Base-by-base conservation (phyloP, 53 echinoderm and acorn worm genomes). In the Paracentrotus lividus region DNA sequence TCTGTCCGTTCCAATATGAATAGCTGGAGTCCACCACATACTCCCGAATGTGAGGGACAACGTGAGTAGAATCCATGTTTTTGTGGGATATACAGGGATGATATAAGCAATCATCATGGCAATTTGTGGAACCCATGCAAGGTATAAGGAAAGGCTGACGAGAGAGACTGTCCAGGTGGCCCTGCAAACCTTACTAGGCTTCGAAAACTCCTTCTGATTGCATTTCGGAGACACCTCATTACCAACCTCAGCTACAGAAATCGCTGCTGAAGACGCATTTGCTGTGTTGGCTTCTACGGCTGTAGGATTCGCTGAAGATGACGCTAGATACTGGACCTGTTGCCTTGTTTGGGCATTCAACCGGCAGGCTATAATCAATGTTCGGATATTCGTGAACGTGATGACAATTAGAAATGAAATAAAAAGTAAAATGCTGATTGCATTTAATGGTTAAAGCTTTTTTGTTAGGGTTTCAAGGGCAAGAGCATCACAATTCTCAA, bases 1-100 rank as follows among this genome's bases (percentile, higher is more conserved):
- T 49, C 42, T 87, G 47, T 87, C 87, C 3, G 87, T 87, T 55
- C 58, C 58, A 24, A 87, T 33, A 4, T 87, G 57, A 56, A 87
- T 87, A 21, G 40, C 33, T 4, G 55, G 55, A 29, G 87, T 87
- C 87, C 87, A 87, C 87, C 87, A 87, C 87, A 87, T 54, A 26
- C 32, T 87, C 3, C 55, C 87, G 56, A 33, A 15, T 1, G 40
- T 14, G 14, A 87, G 27, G 14, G 29, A 12, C 0, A 38, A 16
- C 8, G 55, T 13, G 12, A 40, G 55, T n/a, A 26, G 26, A 2
- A 81, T 34, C 81, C 40, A 47, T 23, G 81, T n/a, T 81, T 45
- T 47, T 12, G 81, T 9, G 26, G 81, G 81, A 47, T 1, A 81
- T 8, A 34, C 12, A 3, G 26, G 81, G 5, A 44, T 56, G n/a